Conservation (phyloP, 2,797 vertebrate species). For the Eurystomus glaucurus region DNA sequence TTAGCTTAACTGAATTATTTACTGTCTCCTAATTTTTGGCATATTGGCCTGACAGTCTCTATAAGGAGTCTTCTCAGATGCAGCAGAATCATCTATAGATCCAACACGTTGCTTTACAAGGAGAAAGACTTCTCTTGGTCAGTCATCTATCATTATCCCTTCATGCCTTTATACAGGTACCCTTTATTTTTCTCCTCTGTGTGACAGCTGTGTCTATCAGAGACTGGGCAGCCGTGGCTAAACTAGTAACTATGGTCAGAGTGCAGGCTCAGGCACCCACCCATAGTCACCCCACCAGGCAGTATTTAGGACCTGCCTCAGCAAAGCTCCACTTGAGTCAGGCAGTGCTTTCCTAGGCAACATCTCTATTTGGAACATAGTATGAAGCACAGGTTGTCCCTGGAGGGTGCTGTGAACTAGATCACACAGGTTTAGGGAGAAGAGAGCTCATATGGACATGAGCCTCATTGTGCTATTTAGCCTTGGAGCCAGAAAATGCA, state of each 20-base stretch:
- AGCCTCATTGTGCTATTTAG: background rate
- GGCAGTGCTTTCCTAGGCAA: background rate
- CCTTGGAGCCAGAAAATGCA: background rate
- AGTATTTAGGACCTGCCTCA: background rate
- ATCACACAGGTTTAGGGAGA: background rate
- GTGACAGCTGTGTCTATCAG: background rate
- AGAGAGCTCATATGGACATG: background rate
- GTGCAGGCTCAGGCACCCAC: background rate
- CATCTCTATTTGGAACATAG: background rate
- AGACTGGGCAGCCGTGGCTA: background rate
- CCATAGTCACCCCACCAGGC: accelerated
- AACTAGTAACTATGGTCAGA: background rate
- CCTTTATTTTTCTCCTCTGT: background rate
- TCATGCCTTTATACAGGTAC: background rate
- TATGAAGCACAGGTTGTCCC: background rate
- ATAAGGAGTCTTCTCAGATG: background rate
- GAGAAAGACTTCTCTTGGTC: background rate
- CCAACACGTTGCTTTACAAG: background rate
- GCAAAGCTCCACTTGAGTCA: background rate
- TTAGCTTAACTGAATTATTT: background rate
- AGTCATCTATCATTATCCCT: background rate
- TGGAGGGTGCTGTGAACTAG: background rate
- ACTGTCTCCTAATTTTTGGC: background rate
- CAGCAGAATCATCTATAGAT: background rate
- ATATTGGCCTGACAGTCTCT: background rate